Conservation (phyloP, 2,888 invertebrate species). For the Caenorhabditis uteleia region DNA sequence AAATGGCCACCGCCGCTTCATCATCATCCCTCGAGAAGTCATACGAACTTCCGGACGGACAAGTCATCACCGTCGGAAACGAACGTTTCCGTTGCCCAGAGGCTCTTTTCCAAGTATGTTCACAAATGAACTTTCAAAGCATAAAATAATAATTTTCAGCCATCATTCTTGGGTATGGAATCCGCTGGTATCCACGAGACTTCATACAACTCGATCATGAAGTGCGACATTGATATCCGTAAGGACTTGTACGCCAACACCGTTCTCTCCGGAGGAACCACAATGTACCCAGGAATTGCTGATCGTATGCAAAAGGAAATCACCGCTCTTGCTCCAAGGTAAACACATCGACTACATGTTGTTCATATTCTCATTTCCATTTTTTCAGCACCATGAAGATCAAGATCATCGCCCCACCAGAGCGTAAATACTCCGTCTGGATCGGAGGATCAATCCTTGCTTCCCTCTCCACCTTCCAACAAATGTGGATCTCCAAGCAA, state of each 20-base stretch:
- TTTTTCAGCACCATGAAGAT: constrained; percentile 13
- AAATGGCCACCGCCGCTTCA: constrained; percentile 11
- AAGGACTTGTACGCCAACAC: constrained; percentile 14
- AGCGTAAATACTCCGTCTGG: constrained; percentile 12
- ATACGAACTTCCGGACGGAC: constrained; percentile 11
- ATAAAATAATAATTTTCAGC: constrained; percentile 4
- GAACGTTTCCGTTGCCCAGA: constrained; percentile 11
- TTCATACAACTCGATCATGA: constrained; percentile 12
- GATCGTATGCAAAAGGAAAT: constrained; percentile 14
- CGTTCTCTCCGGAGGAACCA: constrained; percentile 10
- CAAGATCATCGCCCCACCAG: constrained; percentile 15
- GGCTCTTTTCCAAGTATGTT: constrained; percentile 10
- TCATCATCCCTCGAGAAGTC: constrained; percentile 12
- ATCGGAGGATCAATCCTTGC: constrained; percentile 74
- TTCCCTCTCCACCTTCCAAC: constrained; percentile 86
- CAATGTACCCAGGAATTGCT: constrained; percentile 15
- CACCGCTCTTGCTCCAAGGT: constrained; percentile 14
- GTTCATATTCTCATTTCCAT: constrained; percentile 75
- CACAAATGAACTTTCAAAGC: constrained; percentile 75
- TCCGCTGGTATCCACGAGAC: constrained; percentile 12
- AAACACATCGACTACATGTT: constrained; percentile 73
- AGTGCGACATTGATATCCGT: constrained; percentile 12
- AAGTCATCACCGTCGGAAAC: constrained; percentile 14
- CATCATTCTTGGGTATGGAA: constrained; percentile 15
- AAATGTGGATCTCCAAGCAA: constrained; percentile 82